Percentiles rank a stretch among this genome's conserved stretches.
Conservation (phyloP, 2,113 vertebrate genomes). For the Ceyx margarethae region DNA sequence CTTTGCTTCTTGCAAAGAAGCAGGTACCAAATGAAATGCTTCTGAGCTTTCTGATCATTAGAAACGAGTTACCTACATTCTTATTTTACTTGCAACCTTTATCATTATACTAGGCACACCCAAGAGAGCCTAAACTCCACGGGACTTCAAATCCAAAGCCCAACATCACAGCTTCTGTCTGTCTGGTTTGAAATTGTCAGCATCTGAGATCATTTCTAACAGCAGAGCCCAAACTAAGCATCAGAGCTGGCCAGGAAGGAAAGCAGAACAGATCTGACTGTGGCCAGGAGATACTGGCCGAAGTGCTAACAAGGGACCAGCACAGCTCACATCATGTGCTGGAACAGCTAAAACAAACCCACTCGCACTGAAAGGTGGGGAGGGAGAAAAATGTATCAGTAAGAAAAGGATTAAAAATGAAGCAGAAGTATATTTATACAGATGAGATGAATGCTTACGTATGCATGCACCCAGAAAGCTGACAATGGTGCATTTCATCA, state of each 20-base stretch:
- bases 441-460: background rate
- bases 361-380: background rate
- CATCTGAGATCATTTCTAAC: background rate
- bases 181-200: background rate
- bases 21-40: background rate
- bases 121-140: background rate
- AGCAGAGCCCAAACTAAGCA: background rate
- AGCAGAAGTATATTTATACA: background rate
- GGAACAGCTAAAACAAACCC: background rate
- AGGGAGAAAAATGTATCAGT: background rate
- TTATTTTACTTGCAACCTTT: background rate
- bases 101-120: background rate
- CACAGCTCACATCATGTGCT: background rate
- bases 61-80: background rate
- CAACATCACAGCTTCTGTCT: background rate
- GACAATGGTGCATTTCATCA: background rate
- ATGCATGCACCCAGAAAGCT: background rate
- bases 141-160: background rate
- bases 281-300: background rate
- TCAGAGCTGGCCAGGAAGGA: background rate
- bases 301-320: background rate
- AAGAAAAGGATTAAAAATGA: background rate
- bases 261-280: background rate
- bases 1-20: background rate
- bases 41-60: background rate